Evolutionary conservation across 2,113 vertebrate genomes (phyloP).

Genomic region (Pyxicephalus adspersus): DNA sequence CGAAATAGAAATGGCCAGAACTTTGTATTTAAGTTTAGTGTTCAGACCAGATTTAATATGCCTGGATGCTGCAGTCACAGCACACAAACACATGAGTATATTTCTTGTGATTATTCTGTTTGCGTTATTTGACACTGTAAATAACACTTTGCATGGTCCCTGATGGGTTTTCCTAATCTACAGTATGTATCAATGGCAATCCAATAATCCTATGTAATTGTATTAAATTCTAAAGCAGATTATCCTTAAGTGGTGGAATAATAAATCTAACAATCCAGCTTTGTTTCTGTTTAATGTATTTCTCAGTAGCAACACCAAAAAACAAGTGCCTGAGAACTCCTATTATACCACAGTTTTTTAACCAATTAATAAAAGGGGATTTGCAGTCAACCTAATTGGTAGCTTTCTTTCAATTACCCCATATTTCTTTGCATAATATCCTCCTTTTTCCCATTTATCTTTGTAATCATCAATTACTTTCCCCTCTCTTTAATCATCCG

Average conservation of each 20-base stretch:
- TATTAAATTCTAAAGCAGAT: constrained; percentile 80
- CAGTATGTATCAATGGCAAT: constrained; percentile 64
- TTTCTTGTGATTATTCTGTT: neutral
- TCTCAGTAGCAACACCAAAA: constrained; percentile 69
- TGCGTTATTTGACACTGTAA: constrained; percentile 52
- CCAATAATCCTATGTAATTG: constrained; percentile 77
- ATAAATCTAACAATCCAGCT: constrained; percentile 73
- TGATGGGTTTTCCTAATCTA: constrained; percentile 65
- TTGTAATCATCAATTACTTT: constrained; percentile 66
- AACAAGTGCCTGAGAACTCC: constrained; percentile 74
- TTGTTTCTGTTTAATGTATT: constrained; percentile 80
- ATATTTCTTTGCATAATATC: constrained; percentile 76
- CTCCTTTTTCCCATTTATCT: constrained; percentile 68
- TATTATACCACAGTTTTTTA: constrained; percentile 74
- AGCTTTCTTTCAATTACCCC: constrained; percentile 77
- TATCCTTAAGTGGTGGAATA: constrained; percentile 75
- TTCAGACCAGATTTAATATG: neutral
- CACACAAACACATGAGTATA: no score
- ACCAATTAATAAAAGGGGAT: constrained; percentile 81
- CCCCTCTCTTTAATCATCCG: constrained; percentile 46
- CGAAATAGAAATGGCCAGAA: neutral
- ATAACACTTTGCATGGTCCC: constrained; percentile 52
- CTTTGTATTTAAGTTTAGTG: neutral
- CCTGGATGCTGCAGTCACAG: neutral
- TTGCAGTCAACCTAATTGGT: constrained; percentile 78